Evolutionary conservation across 2,797 vertebrate species (phyloP).

Genomic region (Trachops cirrhosus): DNA sequence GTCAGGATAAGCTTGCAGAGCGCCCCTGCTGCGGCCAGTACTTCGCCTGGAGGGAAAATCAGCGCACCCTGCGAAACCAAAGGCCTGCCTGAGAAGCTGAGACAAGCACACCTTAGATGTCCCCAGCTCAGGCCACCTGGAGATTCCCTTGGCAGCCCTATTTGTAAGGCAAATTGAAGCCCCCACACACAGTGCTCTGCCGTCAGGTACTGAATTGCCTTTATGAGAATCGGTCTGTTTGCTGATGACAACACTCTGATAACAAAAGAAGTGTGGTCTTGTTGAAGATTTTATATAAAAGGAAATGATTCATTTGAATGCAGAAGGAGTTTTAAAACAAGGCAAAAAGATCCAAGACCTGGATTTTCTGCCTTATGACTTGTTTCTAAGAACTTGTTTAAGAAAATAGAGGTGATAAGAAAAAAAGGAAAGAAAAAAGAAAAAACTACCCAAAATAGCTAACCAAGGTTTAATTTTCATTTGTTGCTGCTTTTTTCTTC

Average conservation of each 20-base stretch:
- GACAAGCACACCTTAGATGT: neutral
- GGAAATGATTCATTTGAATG: neutral
- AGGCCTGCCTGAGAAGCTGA: neutral
- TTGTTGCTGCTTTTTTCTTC: constrained; percentile 38
- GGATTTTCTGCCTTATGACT: constrained; percentile 35
- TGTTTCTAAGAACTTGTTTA: constrained; percentile 37
- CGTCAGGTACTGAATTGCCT: constrained; percentile 50
- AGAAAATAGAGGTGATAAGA: neutral
- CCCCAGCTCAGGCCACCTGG: neutral
- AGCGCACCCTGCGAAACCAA: neutral
- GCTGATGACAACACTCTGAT: neutral
- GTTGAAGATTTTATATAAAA: constrained; percentile 33
- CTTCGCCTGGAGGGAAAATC: neutral
- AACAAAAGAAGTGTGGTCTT: constrained; percentile 31
- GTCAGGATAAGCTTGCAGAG: constrained; percentile 62
- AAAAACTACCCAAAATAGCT: neutral
- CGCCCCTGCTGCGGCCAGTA: neutral
- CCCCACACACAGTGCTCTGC: neutral
- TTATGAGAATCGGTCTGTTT: neutral
- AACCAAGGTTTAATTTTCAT: neutral
- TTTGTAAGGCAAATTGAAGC: neutral
- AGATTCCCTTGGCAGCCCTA: neutral
- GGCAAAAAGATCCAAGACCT: neutral
- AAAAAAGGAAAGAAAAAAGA: neutral
- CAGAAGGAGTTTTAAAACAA: constrained; percentile 31